Conservation (phyloP, 2,888 invertebrate species). For the Noctuana brunneofusca region DNA sequence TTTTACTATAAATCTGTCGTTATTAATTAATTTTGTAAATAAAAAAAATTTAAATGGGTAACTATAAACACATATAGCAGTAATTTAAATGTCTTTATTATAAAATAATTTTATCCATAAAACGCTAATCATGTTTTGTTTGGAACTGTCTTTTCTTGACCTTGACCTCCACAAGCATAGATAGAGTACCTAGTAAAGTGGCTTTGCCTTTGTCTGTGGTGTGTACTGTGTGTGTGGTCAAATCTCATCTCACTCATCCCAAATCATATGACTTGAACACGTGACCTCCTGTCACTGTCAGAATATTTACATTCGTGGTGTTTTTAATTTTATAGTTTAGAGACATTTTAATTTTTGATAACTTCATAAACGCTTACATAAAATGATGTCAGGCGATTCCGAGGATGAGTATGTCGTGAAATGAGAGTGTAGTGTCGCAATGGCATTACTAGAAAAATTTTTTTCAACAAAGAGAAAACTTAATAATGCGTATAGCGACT, state of each 20-base stretch:
- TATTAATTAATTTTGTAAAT: too few relatives aligned
- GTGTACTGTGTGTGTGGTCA: too few relatives aligned
- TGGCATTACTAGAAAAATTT: slow-evolving; percentile 90
- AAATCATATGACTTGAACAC: slow-evolving; percentile 80
- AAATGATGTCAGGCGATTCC: slow-evolving; percentile 51
- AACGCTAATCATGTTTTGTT: not conserved
- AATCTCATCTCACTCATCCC: too few relatives aligned
- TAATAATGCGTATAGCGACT: slow-evolving; percentile 65
- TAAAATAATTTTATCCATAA: too few relatives aligned
- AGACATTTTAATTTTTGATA: slow-evolving; percentile 39
- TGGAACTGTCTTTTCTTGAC: slow-evolving; percentile 34
- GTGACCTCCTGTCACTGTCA: slow-evolving; percentile 77
- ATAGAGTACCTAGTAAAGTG: too few relatives aligned
- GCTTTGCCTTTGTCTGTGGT: too few relatives aligned
- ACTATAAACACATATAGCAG: too few relatives aligned
- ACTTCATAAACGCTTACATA: slow-evolving; percentile 36
- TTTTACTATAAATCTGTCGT: too few relatives aligned
- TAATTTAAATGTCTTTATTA: too few relatives aligned
- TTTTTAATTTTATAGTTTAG: too few relatives aligned
- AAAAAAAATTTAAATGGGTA: too few relatives aligned
- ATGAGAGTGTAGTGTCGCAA: slow-evolving; percentile 69
- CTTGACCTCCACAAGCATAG: slow-evolving; percentile 46
- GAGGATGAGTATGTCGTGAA: slow-evolving; percentile 56
- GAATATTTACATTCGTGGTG: slow-evolving; percentile 62
- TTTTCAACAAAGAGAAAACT: slow-evolving; percentile 85